phyloP scores from a whole-genome alignment of 2,888 invertebrate species.

The Sphinx pinastri region DNA sequence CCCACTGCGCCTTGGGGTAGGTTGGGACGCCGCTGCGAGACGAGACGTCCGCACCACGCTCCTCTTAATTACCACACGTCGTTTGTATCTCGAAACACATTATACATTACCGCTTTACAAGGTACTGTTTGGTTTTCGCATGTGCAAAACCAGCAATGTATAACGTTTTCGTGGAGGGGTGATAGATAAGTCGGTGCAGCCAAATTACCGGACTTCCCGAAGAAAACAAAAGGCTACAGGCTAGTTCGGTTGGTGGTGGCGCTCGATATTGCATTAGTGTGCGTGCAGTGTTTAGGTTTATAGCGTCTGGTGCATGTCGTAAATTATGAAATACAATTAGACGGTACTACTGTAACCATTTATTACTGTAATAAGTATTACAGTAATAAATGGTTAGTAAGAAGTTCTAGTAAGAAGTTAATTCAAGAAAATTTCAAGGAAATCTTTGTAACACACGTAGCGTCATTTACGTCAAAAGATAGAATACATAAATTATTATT shows the following conservation, averaged over 20 bases:
- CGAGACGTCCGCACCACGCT: constrained; percentile 47
- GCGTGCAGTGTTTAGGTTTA: constrained; percentile 25
- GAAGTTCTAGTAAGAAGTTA: too few relatives aligned
- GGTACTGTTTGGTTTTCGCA: accelerated
- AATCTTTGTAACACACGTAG: too few relatives aligned
- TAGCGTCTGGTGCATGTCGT: constrained; percentile 36
- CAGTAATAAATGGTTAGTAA: too few relatives aligned
- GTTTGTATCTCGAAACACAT: neutral
- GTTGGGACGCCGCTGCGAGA: constrained; percentile 60
- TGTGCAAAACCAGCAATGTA: constrained; percentile 44
- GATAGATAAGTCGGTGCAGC: constrained; percentile 54
- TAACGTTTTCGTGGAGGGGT: constrained; percentile 26
- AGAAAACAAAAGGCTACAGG: constrained; percentile 63
- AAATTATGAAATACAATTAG: neutral
- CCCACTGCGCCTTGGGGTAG: constrained; percentile 70
- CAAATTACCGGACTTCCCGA: constrained; percentile 70
- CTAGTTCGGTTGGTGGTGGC: constrained; percentile 52
- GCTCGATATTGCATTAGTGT: constrained; percentile 46
- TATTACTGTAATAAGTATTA: too few relatives aligned
- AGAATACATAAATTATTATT: too few relatives aligned
- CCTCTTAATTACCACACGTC: constrained; percentile 46
- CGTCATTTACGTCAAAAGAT: too few relatives aligned
- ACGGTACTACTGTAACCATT: too few relatives aligned
- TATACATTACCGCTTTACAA: constrained; percentile 45
- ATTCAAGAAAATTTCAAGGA: too few relatives aligned